Evolutionary conservation across 2,888 invertebrate genomes (phyloP).

Genomic region (Chirona hameri): DNA sequence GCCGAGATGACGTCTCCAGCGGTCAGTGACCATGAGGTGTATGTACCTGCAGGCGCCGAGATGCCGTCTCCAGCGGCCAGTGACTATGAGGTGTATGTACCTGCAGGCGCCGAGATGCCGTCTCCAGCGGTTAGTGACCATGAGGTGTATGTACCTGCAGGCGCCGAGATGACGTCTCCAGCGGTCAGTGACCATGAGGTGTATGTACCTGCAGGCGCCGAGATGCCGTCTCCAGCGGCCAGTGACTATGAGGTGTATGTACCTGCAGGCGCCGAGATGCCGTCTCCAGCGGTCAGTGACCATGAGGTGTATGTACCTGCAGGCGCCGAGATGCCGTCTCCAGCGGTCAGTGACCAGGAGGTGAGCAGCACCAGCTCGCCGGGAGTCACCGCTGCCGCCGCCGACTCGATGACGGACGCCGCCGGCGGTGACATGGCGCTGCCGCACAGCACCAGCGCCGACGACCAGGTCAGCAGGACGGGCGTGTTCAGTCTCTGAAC

Average conservation of each 20-base stretch:
- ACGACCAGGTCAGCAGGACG: not conserved
- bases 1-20: too few relatives aligned
- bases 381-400: not conserved
- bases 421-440: not conserved
- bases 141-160: too few relatives aligned
- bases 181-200: too few relatives aligned
- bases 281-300: not conserved
- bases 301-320: not conserved
- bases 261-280: not conserved
- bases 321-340: not conserved
- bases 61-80: not conserved
- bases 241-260: too few relatives aligned
- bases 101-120: not conserved
- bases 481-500: not conserved
- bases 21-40: not conserved
- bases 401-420: not conserved
- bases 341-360: not conserved
- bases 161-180: too few relatives aligned
- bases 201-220: too few relatives aligned
- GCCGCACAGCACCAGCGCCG: not conserved
- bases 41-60: not conserved
- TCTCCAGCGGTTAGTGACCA: too few relatives aligned
- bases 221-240: too few relatives aligned
- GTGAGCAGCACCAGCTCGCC: conserved; percentile 6
- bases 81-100: too few relatives aligned